Conservation (phyloP, 2,797 vertebrate genomes). For the Steatocranus sp. region DNA sequence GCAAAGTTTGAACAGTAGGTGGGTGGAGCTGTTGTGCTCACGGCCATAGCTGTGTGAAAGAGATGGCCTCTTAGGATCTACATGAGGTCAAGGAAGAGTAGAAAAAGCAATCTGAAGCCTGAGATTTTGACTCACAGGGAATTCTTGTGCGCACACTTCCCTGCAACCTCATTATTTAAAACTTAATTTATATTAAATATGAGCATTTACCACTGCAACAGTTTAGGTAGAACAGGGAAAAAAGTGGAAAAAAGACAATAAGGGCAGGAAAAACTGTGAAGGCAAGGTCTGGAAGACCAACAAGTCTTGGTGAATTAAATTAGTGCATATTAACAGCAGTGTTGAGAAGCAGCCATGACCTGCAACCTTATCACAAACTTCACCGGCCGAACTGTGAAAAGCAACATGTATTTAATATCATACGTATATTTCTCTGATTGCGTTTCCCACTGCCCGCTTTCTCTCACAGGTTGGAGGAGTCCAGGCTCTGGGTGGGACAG, state of each 20-base stretch:
- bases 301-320: not conserved
- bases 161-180: not conserved
- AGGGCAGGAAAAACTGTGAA: not conserved
- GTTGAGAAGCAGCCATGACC: not conserved
- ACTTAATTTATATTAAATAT: not conserved
- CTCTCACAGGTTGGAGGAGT: constrained; percentile 84
- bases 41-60: not conserved
- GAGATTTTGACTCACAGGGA: not conserved
- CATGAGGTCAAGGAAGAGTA: not conserved
- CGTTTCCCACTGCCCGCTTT: not conserved
- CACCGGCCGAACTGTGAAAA: not conserved
- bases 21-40: not conserved
- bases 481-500: constrained; percentile 89
- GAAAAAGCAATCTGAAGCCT: not conserved
- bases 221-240: not conserved
- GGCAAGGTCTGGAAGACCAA: not conserved
- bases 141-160: not conserved
- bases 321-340: not conserved
- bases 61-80: not conserved
- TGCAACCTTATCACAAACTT: not conserved
- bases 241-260: not conserved
- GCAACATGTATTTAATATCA: not conserved
- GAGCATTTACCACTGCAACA: not conserved
- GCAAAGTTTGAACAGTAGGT: not conserved
- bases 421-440: not conserved